Conservation (phyloP, 2,113 vertebrate genomes). For the Corythaeola cristata region DNA sequence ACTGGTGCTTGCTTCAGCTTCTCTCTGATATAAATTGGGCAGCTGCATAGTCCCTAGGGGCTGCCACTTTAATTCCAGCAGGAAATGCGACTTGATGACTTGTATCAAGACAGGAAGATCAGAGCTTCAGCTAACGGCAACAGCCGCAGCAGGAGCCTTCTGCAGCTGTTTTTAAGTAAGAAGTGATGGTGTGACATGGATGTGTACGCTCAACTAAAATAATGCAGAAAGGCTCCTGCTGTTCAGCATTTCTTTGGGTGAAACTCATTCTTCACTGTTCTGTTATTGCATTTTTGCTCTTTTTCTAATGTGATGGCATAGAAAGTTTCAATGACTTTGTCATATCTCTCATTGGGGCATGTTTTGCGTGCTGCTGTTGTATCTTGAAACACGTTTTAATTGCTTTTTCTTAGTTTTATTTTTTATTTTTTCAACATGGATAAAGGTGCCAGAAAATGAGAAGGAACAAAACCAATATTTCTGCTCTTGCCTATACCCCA, state of each 20-base stretch:
- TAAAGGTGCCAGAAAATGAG: neutral
- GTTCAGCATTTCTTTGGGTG: slow-evolving; percentile 12
- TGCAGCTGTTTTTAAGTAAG: slow-evolving; percentile 71
- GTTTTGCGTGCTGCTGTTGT: neutral
- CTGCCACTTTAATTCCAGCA: slow-evolving; percentile 66
- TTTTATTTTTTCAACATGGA: neutral
- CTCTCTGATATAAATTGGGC: slow-evolving; percentile 54
- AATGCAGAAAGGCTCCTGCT: slow-evolving; percentile 26
- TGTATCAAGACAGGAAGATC: slow-evolving; percentile 72
- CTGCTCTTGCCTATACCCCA: neutral
- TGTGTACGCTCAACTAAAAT: slow-evolving; percentile 45
- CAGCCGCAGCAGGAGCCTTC: slow-evolving; percentile 58
- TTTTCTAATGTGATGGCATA: neutral
- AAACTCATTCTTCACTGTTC: neutral
- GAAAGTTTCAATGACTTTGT: neutral
- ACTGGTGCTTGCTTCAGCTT: neutral
- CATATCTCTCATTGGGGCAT: neutral
- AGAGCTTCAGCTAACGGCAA: slow-evolving; percentile 67
- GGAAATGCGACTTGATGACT: slow-evolving; percentile 69
- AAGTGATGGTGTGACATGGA: slow-evolving; percentile 60
- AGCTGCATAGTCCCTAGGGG: slow-evolving; percentile 59
- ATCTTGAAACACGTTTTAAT: neutral
- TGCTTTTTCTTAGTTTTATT: neutral
- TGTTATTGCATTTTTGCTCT: neutral
- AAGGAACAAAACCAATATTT: neutral